Conservation (phyloP, 2,797 vertebrate species). For the Gephyroberyx darwinii region DNA sequence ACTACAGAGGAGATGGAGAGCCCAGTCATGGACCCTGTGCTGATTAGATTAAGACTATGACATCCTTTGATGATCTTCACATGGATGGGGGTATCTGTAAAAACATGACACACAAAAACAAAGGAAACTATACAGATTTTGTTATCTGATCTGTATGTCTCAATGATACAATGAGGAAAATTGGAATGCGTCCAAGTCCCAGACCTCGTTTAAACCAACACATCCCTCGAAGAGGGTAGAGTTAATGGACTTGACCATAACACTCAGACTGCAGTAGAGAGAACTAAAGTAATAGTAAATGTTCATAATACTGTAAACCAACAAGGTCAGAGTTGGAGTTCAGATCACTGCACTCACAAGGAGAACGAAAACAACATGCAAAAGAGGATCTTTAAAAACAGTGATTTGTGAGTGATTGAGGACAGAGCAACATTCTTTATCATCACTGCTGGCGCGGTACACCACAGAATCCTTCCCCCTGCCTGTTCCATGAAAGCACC, state of each 20-base stretch:
- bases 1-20: not conserved
- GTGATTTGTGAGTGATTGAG: constrained; percentile 43
- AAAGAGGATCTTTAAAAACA: constrained; percentile 42
- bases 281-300: not conserved
- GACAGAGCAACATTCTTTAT: constrained; percentile 65
- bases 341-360: constrained; percentile 1
- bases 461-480: constrained; percentile 72
- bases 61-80: constrained; percentile 40
- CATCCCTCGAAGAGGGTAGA: not conserved
- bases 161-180: constrained; percentile 23
- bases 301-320: not conserved
- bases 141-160: constrained; percentile 16
- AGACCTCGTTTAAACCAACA: constrained; percentile 1
- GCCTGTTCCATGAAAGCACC: constrained; percentile 75
- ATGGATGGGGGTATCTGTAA: constrained; percentile 32
- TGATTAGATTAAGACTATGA: constrained; percentile 27
- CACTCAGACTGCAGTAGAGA: not conserved
- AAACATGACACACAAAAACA: constrained; percentile 35
- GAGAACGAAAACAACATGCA: constrained; percentile 19
- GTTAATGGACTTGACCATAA: not conserved
- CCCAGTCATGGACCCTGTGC: constrained; percentile 27
- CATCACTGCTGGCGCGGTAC: constrained; percentile 60
- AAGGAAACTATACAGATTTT: constrained; percentile 24
- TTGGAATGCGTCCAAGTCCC: constrained; percentile 9
- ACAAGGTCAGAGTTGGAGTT: not conserved